Base-by-base conservation (phyloP, 2,113 vertebrate genomes). In the Ovis canadensis region DNA sequence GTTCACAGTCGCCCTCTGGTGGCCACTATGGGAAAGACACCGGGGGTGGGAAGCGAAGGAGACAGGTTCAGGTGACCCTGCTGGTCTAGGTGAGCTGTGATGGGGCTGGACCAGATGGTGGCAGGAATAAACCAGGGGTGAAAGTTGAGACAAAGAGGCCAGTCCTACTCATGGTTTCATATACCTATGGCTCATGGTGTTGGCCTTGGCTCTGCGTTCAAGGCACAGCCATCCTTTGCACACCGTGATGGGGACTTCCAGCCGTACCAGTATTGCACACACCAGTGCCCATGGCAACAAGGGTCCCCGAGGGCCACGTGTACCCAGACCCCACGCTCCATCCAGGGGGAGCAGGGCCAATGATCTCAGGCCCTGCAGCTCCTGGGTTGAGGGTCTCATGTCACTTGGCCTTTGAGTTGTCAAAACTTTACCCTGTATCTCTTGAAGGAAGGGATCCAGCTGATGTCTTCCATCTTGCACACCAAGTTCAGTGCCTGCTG, bases 201-300 rank as follows among this genome's bases (percentile, higher is more conserved):
- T 36, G 57, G 12, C 17, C 48, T 88, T 16, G 57, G 31, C 36
- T 7, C 29, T 23, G 14, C 7, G 0, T 45, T 21, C 7, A 1
- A 43, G 40, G 13, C 29, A n/a, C 6, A 1, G 84, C 33, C 25
- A 17, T 64, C 36, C 45, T 82, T n/a, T 31, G 59, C 33, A 19
- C 27, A 40, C n/a, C 0, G 0, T 21, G 33, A 25, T 1, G 0
- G 21, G 21, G 31, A n/a, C 59, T 67, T 54, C 9, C 25, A 74
- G 13, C 27, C 1, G 0, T 21, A 5, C 88, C 14, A 17, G 14
- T 1, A 0, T 3, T 23, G 3, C 62, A 23, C n/a, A 48, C 36
- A 16, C 55, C 6, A 12, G 1, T 13, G 57, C 29, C 67, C 55
- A 3, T 13, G 2, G 45, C 54, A 29, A 23, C 29, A 1, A 57